Base-by-base conservation (phyloP, 2,797 vertebrate species). In the Synanceia verrucosa region DNA sequence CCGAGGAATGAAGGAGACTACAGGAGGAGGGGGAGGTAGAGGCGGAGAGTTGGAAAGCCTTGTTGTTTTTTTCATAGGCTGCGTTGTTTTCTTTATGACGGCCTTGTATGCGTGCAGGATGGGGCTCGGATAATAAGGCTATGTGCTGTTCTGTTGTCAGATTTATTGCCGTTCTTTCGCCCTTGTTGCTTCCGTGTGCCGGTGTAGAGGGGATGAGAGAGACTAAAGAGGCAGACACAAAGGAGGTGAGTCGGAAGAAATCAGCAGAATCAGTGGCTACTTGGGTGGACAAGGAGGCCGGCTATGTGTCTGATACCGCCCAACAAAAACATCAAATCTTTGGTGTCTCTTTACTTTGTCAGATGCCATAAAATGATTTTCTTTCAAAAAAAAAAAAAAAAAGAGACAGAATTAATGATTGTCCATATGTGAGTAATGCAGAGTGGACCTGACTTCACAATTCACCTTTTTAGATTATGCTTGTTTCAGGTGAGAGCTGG, bases 91-190 rank as follows among this genome's bases (percentile, higher is more conserved):
- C 84, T 89, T 84, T 81, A 85, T 78, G 88, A 87, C 76, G 81
- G 85, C 82, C 87, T 85, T 85, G 79, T 85, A n/a, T n/a, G 85
- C 90, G 86, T 86, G 84, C 83, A 74, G 85, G 82, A 87, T 70
- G 81, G 82, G 80, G 86, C 73, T 77, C 65, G 81, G 86, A 85
- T 90, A 89, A 86, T 88, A 92, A 92, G 91, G 85, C 88, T 89
- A 75, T 94, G 92, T 94, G 93, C 93, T 92, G 91, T 89, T 88
- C 76, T 79, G 75, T 86, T 82, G 74, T 90, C 89, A 86, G 89
- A 88, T 91, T 91, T 93, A 93, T 94, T 93, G 92, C 92, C 89
- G 82, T 91, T 92, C 85, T 86, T 89, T 90, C 63, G 81, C 86
- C 90, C 84, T 89, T 88, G 86, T 90, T 87, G 84, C 88, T 90